Evolutionary conservation across 2,888 invertebrate species (phyloP).

Genomic region (Zaprionus bogoriensis): DNA sequence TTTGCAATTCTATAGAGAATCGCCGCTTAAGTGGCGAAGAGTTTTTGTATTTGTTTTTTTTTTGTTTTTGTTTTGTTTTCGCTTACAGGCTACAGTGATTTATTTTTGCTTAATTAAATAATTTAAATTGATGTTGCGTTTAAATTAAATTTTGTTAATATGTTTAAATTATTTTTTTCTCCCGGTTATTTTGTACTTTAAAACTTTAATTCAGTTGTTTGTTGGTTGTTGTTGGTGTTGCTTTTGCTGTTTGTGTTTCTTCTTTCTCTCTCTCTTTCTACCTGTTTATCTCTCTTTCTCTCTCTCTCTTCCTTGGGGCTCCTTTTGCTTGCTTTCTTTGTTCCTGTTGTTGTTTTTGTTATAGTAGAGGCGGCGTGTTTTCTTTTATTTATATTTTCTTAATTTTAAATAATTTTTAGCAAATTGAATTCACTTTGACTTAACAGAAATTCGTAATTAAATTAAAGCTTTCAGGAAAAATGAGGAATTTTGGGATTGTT

Average conservation of each 20-base stretch:
- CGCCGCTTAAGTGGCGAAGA: conserved; percentile 35
- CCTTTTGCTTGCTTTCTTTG: conserved; percentile 51
- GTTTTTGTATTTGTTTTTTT: conserved; percentile 12
- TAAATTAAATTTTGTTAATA: conserved; percentile 60
- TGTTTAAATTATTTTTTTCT: conserved; percentile 70
- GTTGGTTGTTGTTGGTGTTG: conserved; percentile 64
- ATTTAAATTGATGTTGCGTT: conserved; percentile 77
- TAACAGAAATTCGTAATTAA: conserved; percentile 76
- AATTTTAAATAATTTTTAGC: conserved; percentile 61
- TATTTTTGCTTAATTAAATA: conserved; percentile 59
- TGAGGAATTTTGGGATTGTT: conserved; percentile 73
- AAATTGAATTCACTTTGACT: conserved; percentile 75
- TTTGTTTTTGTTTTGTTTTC: conserved; percentile 18
- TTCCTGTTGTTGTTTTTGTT: conserved; percentile 50
- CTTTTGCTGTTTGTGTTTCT: conserved; percentile 57
- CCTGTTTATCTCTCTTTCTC: conserved; percentile 1
- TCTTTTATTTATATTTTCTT: conserved; percentile 48
- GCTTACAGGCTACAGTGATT: conserved; percentile 48
- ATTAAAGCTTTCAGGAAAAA: conserved; percentile 74
- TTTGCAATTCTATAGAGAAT: conserved; percentile 33
- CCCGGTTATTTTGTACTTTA: conserved; percentile 81
- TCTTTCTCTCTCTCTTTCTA: conserved; percentile 22
- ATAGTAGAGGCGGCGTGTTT: conserved; percentile 56
- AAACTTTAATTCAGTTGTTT: conserved; percentile 82
- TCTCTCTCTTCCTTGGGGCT: neutral